A percentile compares a stretch with the other conserved stretches of the same genome.
Conservation (phyloP, 2,888 invertebrate species). For the Erebia ligea region DNA sequence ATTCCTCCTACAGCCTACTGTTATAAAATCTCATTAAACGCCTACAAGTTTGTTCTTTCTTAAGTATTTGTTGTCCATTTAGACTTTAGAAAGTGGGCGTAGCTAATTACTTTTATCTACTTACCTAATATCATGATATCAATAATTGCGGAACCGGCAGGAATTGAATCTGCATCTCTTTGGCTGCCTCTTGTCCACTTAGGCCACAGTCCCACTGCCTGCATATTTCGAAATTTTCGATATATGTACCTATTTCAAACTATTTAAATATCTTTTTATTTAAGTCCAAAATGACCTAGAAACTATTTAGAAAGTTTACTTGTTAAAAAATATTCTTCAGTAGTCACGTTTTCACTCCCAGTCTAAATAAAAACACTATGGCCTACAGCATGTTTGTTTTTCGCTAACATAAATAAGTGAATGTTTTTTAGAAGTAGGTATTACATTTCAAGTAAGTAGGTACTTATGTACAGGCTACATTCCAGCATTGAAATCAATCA, state of each 20-base stretch:
- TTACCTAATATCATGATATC: no score
- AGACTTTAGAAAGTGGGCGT: not conserved
- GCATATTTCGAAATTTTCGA: no score
- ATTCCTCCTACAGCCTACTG: constrained; percentile 18
- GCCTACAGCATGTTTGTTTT: constrained; percentile 31
- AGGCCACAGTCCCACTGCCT: no score
- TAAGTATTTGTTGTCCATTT: constrained; percentile 5
- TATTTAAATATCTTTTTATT: not conserved
- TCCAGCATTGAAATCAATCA: constrained; percentile 26
- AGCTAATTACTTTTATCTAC: no score
- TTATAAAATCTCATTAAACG: constrained; percentile 24
- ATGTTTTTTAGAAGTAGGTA: constrained; percentile 39
- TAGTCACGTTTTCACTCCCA: constrained; percentile 39
- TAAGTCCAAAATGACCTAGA: constrained; percentile 29
- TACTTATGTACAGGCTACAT: no score
- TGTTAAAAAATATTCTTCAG: constrained; percentile 35
- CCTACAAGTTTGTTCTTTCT: not conserved
- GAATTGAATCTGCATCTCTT: no score
- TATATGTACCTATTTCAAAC: no score
- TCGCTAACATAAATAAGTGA: constrained; percentile 38
- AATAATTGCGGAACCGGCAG: no score
- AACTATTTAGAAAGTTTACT: constrained; percentile 37
- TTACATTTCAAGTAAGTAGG: constrained; percentile 25
- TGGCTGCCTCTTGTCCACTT: no score
- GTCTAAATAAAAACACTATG: constrained; percentile 33